phyloP scores from a whole-genome alignment of 1,140 invertebrate species.

The Battus philenor region DNA sequence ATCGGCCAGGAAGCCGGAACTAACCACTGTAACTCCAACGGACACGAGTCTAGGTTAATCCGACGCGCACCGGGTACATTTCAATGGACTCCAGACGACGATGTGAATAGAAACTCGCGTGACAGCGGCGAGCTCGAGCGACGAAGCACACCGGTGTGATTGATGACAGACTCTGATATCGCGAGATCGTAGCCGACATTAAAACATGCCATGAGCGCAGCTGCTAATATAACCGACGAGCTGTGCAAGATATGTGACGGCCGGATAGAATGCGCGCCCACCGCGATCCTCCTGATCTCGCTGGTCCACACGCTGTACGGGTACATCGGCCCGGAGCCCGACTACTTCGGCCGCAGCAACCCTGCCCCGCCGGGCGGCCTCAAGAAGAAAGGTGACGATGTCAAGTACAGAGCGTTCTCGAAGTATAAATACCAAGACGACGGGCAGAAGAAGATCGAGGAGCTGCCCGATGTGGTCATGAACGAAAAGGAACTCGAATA shows the following conservation, averaged over 20 bases:
- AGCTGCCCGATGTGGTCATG: background rate
- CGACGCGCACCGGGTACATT: no score
- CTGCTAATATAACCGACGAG: constrained; percentile 52
- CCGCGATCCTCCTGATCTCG: constrained; percentile 59
- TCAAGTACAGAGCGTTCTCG: constrained; percentile 13
- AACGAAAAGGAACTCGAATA: constrained; percentile 29
- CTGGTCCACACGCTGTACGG: constrained; percentile 60
- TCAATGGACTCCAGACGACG: no score
- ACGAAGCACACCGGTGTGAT: no score
- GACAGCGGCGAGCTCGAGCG: no score
- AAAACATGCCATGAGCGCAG: constrained; percentile 54
- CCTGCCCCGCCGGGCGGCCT: constrained; percentile 7
- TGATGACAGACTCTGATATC: constrained; percentile 1
- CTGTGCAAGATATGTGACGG: constrained; percentile 67
- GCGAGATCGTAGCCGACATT: constrained; percentile 17
- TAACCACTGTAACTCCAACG: no score
- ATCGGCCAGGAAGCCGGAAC: no score
- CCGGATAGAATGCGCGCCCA: constrained; percentile 60
- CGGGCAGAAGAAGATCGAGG: constrained; percentile 17
- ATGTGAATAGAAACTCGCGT: no score
- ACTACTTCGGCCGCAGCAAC: constrained; percentile 42
- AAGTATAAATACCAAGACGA: constrained; percentile 25
- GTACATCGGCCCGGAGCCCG: constrained; percentile 46
- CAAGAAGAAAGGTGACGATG: constrained; percentile 15
- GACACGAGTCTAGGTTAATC: no score